phyloP scores from a whole-genome alignment of 1,140 invertebrate species.

The Notospermus geniculatus region DNA sequence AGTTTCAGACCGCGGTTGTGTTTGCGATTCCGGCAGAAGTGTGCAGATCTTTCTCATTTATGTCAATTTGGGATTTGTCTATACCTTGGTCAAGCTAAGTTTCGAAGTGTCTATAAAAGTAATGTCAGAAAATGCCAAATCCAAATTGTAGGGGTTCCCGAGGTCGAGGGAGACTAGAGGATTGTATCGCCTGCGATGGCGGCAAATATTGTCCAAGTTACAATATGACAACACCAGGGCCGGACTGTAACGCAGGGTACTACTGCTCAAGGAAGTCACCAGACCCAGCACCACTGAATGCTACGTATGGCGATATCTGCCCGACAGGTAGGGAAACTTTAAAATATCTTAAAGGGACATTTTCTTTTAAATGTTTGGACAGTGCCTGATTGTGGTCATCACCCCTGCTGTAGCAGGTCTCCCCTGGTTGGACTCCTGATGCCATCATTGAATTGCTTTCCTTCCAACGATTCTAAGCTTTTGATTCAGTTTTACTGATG shows the following conservation, averaged over 20 bases:
- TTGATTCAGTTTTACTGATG: neutral
- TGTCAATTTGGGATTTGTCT: too few relatives aligned
- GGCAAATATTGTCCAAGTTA: constrained; percentile 40
- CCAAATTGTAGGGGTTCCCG: constrained; percentile 11
- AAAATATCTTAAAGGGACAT: neutral
- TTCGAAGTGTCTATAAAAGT: neutral
- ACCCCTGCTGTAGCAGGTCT: too few relatives aligned
- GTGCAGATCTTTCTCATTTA: too few relatives aligned
- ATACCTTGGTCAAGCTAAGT: too few relatives aligned
- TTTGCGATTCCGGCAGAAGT: too few relatives aligned
- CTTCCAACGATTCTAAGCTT: neutral
- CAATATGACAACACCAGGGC: constrained; percentile 40
- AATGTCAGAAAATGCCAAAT: neutral
- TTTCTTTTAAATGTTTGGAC: neutral
- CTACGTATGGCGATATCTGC: constrained; percentile 43
- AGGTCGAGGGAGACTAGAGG: constrained; percentile 1
- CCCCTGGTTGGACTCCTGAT: too few relatives aligned
- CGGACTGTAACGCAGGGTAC: constrained; percentile 40
- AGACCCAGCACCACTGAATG: constrained; percentile 35
- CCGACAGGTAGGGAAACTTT: constrained; percentile 39
- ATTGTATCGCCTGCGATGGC: constrained; percentile 13
- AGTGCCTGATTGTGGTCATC: too few relatives aligned
- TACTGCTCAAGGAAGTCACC: constrained; percentile 40
- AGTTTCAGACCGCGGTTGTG: too few relatives aligned
- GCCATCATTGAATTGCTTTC: too few relatives aligned